phyloP scores from a whole-genome alignment of 2,113 vertebrate genomes.

The Salminus brasiliensis region DNA sequence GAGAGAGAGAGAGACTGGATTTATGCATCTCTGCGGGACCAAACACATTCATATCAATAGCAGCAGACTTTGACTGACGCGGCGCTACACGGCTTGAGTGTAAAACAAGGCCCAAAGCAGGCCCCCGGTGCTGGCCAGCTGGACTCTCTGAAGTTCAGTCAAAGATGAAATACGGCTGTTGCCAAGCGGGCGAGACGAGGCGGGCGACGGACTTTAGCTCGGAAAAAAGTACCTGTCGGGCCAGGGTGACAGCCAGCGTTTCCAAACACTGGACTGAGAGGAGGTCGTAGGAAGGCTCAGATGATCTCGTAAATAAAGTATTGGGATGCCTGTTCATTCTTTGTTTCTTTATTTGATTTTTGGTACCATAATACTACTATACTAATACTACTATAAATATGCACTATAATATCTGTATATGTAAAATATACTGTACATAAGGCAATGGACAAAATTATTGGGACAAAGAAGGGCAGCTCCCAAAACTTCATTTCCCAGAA shows the following conservation, averaged over 20 bases:
- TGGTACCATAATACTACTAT: too few relatives aligned
- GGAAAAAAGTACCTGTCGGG: background rate
- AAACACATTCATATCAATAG: constrained; percentile 6
- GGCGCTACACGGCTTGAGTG: background rate
- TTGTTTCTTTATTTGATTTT: too few relatives aligned
- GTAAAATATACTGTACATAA: too few relatives aligned
- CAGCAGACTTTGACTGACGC: background rate
- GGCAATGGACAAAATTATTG: too few relatives aligned
- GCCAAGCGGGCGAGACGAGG: background rate
- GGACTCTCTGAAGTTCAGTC: background rate
- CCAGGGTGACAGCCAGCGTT: background rate
- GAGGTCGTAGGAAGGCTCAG: background rate
- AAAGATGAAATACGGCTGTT: background rate
- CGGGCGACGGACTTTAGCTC: background rate
- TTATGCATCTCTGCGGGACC: background rate
- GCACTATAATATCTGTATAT: too few relatives aligned
- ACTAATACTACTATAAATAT: too few relatives aligned
- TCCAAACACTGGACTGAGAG: too few relatives aligned
- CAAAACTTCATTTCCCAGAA: too few relatives aligned
- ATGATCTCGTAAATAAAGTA: background rate
- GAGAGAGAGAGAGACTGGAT: background rate
- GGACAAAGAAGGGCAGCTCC: too few relatives aligned
- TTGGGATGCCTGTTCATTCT: too few relatives aligned
- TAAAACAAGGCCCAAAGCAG: background rate
- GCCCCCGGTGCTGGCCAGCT: background rate